These are phyloP conservation scores for Probosciger aterrimus DNA, from an alignment of 2,113 vertebrate genomes.

Conservation along the genomic window DNA sequence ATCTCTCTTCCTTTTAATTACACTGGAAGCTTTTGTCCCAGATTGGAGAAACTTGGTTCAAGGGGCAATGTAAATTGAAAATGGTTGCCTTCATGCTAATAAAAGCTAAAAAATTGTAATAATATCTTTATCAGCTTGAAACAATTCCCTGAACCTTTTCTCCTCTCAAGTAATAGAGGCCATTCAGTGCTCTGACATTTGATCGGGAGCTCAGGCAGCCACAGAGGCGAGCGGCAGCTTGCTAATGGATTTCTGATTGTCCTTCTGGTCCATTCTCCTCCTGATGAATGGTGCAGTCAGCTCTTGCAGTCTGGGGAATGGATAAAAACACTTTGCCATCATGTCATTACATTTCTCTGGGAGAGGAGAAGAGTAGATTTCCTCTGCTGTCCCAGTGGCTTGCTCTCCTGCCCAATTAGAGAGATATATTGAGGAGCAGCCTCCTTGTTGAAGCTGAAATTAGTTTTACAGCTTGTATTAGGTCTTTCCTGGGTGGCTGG, in stretches of 20 bases:
- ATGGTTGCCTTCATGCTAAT: background rate
- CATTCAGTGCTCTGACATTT: background rate
- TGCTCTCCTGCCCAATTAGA: background rate
- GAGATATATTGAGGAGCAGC: background rate
- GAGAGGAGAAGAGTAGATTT: background rate
- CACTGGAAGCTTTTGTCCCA: background rate
- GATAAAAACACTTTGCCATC: background rate
- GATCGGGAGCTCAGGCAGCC: background rate
- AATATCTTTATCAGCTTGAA: background rate
- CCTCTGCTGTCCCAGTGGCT: background rate
- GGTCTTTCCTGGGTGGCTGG: background rate
- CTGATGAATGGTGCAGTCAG: background rate
- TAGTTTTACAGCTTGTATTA: background rate
- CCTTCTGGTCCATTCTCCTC: conserved; percentile 14
- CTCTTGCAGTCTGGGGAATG: background rate
- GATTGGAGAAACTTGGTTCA: background rate
- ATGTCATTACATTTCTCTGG: background rate
- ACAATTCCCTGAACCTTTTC: background rate
- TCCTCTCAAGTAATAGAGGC: background rate
- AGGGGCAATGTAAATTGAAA: background rate
- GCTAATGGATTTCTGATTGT: conserved; percentile 63
- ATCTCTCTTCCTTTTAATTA: background rate
- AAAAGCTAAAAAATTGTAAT: conserved; percentile 11
- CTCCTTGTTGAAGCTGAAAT: background rate
- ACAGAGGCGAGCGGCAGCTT: background rate